Percentiles rank a stretch among this genome's conserved stretches.
Conservation (phyloP, 2,888 invertebrate genomes). For the Pristionchus japonicus region DNA sequence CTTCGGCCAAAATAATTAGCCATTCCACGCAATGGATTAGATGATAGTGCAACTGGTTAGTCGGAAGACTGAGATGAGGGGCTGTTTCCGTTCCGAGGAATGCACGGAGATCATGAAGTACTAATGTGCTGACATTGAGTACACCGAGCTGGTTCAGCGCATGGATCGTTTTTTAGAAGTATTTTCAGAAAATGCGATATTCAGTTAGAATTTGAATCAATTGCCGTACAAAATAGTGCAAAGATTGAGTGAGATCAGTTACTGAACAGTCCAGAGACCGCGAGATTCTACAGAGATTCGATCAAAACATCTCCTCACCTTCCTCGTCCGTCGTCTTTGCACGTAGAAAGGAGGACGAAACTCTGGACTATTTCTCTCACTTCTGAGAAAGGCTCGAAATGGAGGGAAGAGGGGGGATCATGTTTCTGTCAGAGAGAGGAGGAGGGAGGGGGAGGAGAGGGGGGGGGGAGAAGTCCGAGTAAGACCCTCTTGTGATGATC, state of each 20-base stretch:
- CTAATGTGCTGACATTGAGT: no score
- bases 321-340: not conserved
- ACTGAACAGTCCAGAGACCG: no score
- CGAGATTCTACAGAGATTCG: no score
- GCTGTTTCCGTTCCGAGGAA: not conserved
- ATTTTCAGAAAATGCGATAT: no score
- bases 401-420: slow-evolving; percentile 1
- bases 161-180: no score
- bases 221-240: no score
- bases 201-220: no score
- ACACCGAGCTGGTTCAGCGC: not conserved
- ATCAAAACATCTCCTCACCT: not conserved
- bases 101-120: not conserved
- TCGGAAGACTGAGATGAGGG: not conserved
- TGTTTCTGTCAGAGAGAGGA: not conserved
- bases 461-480: not conserved
- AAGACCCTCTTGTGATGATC: not conserved
- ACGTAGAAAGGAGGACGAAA: not conserved
- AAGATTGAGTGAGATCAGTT: no score
- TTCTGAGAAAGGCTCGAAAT: not conserved
- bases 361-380: not conserved
- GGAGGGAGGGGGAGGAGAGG: no score
- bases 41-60: slow-evolving; percentile 17
- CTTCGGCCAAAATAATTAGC: slow-evolving; percentile 7
- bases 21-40: slow-evolving; percentile 12